These are phyloP conservation scores for Oscheius onirici DNA, from an alignment of 2,888 invertebrate species.

Conservation along the genomic window DNA sequence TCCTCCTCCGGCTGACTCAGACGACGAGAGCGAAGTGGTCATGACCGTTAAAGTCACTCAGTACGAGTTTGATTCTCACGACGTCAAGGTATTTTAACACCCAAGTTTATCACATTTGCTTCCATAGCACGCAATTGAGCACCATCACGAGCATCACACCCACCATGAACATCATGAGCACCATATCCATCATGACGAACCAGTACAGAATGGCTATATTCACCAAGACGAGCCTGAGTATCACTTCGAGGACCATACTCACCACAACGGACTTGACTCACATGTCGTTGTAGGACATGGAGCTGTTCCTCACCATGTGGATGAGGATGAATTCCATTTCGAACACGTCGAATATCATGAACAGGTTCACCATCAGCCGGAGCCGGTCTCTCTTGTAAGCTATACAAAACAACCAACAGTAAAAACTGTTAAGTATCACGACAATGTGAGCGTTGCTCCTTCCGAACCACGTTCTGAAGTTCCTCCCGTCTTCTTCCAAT, in stretches of 20 bases:
- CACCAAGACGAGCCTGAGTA: slow-evolving; percentile 1
- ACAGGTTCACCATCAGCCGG: not conserved
- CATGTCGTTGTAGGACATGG: not conserved
- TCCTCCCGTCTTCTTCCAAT: slow-evolving; percentile 18
- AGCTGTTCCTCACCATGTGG: slow-evolving; percentile 19
- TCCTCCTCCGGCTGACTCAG: slow-evolving; percentile 21
- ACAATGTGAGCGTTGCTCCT: not conserved
- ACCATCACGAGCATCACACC: slow-evolving; percentile 1
- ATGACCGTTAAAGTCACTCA: slow-evolving; percentile 25
- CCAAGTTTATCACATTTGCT: not conserved
- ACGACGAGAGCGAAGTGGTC: slow-evolving; percentile 17
- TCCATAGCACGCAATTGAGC: not conserved
- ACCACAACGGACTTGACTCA: not conserved
- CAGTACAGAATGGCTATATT: not conserved
- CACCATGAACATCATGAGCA: slow-evolving; percentile 12
- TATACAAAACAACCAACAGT: no score
- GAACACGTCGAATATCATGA: slow-evolving; percentile 48
- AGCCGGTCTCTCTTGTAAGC: not conserved
- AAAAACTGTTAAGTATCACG: not conserved
- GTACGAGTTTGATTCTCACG: slow-evolving; percentile 23
- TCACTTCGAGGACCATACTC: not conserved
- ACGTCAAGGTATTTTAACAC: slow-evolving; percentile 3
- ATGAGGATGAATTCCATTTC: slow-evolving; percentile 47
- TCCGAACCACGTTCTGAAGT: not conserved
- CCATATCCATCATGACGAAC: slow-evolving; percentile 7